These are phyloP conservation scores for Rhyacichthys aspro DNA, from an alignment of 2,797 vertebrate genomes.

Conservation along the genomic window DNA sequence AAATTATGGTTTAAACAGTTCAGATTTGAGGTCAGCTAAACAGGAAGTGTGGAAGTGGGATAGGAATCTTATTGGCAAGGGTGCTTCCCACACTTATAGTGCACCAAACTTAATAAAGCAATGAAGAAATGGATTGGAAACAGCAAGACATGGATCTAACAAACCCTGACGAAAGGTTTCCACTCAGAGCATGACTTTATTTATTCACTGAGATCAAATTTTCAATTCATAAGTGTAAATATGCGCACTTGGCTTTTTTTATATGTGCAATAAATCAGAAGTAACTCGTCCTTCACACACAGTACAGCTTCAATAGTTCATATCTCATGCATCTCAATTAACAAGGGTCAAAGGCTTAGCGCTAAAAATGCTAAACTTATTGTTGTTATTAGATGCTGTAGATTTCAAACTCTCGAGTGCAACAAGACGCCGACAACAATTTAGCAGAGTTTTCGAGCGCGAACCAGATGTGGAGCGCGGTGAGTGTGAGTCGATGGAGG, in stretches of 20 bases:
- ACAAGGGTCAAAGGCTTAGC: background rate
- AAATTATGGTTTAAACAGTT: constrained; percentile 44
- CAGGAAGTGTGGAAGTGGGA: constrained; percentile 49
- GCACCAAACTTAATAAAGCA: background rate
- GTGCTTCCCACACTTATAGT: constrained; percentile 38
- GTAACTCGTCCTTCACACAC: too few species aligned
- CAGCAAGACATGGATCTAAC: too few species aligned
- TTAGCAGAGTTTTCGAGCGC: background rate
- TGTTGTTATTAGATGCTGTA: background rate
- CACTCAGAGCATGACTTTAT: constrained; percentile 15
- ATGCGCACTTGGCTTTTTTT: too few species aligned
- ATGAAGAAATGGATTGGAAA: background rate
- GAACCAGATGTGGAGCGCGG: background rate
- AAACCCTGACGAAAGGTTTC: background rate
- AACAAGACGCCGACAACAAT: background rate
- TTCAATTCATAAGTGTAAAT: background rate
- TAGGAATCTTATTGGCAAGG: constrained; percentile 23
- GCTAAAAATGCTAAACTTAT: background rate
- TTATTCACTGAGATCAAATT: background rate
- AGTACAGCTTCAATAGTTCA: too few species aligned
- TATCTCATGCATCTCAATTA: too few species aligned
- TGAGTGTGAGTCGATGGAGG: background rate
- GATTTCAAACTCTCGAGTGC: background rate
- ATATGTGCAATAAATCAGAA: too few species aligned
- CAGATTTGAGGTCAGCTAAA: constrained; percentile 41